Base-by-base conservation (phyloP, 2,797 vertebrate species). In the Cossypha caffra region DNA sequence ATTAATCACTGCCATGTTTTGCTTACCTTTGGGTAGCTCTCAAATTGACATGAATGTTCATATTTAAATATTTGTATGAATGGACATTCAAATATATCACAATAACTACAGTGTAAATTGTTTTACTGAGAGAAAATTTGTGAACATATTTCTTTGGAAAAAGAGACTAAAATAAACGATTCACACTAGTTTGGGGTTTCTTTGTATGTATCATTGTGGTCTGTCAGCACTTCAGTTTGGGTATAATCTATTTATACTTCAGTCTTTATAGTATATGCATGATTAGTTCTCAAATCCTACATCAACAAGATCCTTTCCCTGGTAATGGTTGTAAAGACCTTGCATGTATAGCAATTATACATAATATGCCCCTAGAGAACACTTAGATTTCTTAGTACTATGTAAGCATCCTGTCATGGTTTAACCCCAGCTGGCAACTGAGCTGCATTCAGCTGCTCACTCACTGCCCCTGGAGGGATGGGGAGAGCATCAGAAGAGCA, bases 281-380 rank as follows among this genome's bases (percentile, higher is more conserved):
- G 72, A 88, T 95, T 91, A 80, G 33, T 86, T 93, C 69, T 90
- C 81, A 90, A 80, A 83, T 80, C 50, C 66, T 87, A 7, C 72
- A 86, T 94, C 85, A 91, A 71, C 57, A 92, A 78, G 85, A 78
- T 88, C 62, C 37, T 83, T 94, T 86, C 54, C 54, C 68, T 83
- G 75, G 75, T 86, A 86, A 88, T 68, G 81, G 28, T 71, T 85
- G 52, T 91, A 91, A 95, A 91, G 84, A 89, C 84, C 78, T 95
- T 4, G 0, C 64, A 58, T 85, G 16, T 96, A 74, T 85, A 87
- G 74, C 74, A 85, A 74, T 96, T 95, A 92, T 37, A 89, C 20
- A 16, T 91, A 92, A 95, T 83, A 33, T 67, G 52, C 25, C 93
- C 84, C 75, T 57, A 40, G 88, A 92, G 81, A 72, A 74, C 5